A percentile compares a stretch with the other conserved stretches of the same genome.
These are phyloP conservation scores for Nomada fucata DNA, from an alignment of 2,888 invertebrate species.

Conservation along the genomic window DNA sequence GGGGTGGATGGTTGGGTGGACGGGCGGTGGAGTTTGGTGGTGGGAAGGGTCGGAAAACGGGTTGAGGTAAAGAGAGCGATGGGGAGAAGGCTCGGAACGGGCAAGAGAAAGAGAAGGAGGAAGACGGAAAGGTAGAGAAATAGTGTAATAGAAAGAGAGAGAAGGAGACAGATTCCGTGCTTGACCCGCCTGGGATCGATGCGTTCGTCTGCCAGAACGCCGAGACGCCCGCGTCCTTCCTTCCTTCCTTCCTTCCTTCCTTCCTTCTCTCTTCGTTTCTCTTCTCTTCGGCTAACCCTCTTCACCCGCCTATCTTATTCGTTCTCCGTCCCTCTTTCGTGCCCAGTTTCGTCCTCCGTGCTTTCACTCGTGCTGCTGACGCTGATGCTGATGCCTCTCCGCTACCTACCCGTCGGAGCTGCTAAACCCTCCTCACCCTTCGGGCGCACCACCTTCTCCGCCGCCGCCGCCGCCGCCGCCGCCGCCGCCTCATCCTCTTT, in stretches of 20 bases:
- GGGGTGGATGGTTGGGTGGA: conserved; percentile 50
- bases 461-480: conserved; percentile 64
- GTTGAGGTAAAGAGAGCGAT: conserved; percentile 63
- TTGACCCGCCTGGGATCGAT: conserved; percentile 85
- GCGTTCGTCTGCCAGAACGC: conserved; percentile 84
- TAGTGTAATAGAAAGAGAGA: conserved; percentile 59
- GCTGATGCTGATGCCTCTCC: conserved; percentile 72
- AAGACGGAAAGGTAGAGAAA: conserved; percentile 49
- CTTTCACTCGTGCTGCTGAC: conserved; percentile 72
- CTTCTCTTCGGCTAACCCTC: conserved; percentile 47
- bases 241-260: conserved; percentile 71
- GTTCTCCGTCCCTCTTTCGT: conserved; percentile 56
- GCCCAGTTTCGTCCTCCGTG: conserved; percentile 65
- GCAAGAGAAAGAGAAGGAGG: conserved; percentile 65
- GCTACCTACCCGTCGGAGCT: conserved; percentile 65
- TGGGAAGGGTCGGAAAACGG: conserved; percentile 62
- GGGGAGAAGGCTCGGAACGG: conserved; percentile 63
- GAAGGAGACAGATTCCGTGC: conserved; percentile 82
- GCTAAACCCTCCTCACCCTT: conserved; percentile 52
- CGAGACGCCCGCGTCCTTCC: conserved; percentile 83
- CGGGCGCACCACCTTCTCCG: conserved; percentile 53
- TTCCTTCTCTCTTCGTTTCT: conserved; percentile 58
- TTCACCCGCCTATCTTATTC: conserved; percentile 54
- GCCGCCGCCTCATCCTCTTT: conserved; percentile 69
- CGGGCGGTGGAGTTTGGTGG: conserved; percentile 64